Evolutionary conservation across 2,888 invertebrate species (phyloP).

Genomic region (Hirtodrosophila duncani): DNA sequence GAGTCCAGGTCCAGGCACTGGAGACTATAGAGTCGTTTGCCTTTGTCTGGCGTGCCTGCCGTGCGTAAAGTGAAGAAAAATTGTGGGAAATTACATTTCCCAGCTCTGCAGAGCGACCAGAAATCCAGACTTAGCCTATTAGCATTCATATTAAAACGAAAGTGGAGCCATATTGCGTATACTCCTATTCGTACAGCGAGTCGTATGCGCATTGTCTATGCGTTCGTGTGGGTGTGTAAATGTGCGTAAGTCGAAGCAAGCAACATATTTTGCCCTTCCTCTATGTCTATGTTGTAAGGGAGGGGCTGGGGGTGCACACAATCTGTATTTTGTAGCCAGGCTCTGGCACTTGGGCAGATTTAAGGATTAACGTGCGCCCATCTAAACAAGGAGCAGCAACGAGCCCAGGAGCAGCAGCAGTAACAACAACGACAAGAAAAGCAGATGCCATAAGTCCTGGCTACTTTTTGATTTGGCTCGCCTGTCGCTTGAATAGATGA

Average conservation of each 20-base stretch:
- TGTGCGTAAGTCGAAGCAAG: conserved; percentile 22
- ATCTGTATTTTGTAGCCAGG: conserved; percentile 46
- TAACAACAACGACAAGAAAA: conserved; percentile 4
- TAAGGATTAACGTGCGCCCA: conserved; percentile 69
- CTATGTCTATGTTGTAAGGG: conserved; percentile 33
- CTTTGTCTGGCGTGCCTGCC: conserved; percentile 48
- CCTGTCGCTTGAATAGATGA: conserved; percentile 11
- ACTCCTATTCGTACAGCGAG: conserved; percentile 43
- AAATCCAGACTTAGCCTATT: conserved; percentile 73
- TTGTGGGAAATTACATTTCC: conserved; percentile 71
- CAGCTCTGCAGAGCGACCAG: conserved; percentile 32
- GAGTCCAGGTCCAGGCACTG: conserved; percentile 13
- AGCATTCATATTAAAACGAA: conserved; percentile 73
- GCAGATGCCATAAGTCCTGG: conserved; percentile 49
- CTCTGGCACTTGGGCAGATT: conserved; percentile 69
- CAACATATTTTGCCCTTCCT: too few relatives aligned
- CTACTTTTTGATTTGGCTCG: conserved; percentile 56
- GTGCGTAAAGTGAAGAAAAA: conserved; percentile 72
- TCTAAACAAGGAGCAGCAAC: conserved; percentile 46
- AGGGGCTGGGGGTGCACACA: conserved; percentile 41
- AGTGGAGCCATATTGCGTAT: conserved; percentile 73
- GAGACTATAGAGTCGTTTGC: conserved; percentile 12
- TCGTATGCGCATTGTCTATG: conserved; percentile 41
- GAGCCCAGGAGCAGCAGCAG: conserved; percentile 9
- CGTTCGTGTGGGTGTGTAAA: conserved; percentile 16